Evolutionary conservation across 2,113 vertebrate genomes (phyloP), one percentile per base, ranked within the genome.

Genomic region (Labeo catla): DNA sequence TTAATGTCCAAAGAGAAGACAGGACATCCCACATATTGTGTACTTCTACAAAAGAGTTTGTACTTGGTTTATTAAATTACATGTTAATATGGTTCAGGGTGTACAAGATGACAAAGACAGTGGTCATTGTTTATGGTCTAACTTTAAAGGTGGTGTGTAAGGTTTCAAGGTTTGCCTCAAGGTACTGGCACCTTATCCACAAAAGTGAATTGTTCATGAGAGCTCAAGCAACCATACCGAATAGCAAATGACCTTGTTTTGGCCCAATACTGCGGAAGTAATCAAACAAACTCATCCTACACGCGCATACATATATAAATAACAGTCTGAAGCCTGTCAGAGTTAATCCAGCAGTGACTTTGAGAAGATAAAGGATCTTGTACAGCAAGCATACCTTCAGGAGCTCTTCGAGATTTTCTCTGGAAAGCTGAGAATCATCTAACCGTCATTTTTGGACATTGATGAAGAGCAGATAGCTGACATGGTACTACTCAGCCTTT

Each of bases 131-230:
- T 87, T 79, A 76, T 63, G 49, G 61, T 90, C 82, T 90, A 68
- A 82, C 91, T 92, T 90, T 91, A 83, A 93, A 93, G 90, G 61
- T 21, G 45, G 52, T 92, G 93, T 86, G 87, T 92, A 86, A 86
- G 87, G 83, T 93, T 94, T 93, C 92, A 91, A 84, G 8, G 77
- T 88, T 90, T 91, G 91, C 93, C 93, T 81, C 70, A 87, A 90
- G 91, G 88, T 79, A 89, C 7, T 45, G 13, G 86, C 39, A 81
- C 79, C 87, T 88, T 81, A 82, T 63, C 83, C 87, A 92, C 88
- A 93, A 92, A 94, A 92, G 73, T 73, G 74, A 92, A 93, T 92
- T 93, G 92, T 93, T 92, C 74, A 72, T 2, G 43, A 59, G 81
- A 89, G 85, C 87, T 16, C 76, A 86, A 6, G 72, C 84, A 88